Conservation (phyloP, 2,113 vertebrate species). For the Cyphomyrus discorhynchus region DNA sequence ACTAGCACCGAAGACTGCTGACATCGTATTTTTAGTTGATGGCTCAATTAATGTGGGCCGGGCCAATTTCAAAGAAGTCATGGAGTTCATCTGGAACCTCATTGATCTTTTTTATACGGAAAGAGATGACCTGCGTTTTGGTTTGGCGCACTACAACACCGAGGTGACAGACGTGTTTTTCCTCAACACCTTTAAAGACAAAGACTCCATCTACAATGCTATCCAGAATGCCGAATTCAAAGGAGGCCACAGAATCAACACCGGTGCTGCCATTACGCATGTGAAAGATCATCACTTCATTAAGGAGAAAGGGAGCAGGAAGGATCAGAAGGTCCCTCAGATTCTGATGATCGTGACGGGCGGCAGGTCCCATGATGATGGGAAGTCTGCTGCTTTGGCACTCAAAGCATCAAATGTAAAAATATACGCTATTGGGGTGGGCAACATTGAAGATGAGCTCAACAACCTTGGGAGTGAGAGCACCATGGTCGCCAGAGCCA, state of each 20-base stretch:
- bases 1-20: conserved; percentile 67
- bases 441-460: conserved; percentile 68
- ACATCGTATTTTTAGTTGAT: conserved; percentile 91
- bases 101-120: conserved; percentile 75
- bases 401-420: conserved; percentile 68
- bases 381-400: conserved; percentile 64
- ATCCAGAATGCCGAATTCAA: conserved; percentile 73
- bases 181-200: conserved; percentile 72
- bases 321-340: conserved; percentile 76
- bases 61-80: conserved; percentile 71
- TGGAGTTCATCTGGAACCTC: conserved; percentile 69
- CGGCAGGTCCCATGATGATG: conserved; percentile 72
- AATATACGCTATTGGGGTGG: conserved; percentile 79
- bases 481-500: conserved; percentile 66
- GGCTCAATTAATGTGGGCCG: conserved; percentile 85
- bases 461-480: conserved; percentile 68
- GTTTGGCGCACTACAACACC: conserved; percentile 78
- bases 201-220: conserved; percentile 66
- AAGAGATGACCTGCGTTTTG: conserved; percentile 72
- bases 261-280: conserved; percentile 72
- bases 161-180: conserved; percentile 85
- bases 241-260: conserved; percentile 74
- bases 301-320: conserved; percentile 75
- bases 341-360: conserved; percentile 81
- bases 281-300: conserved; percentile 76